These are phyloP conservation scores for Molossus molossus DNA, from an alignment of 2,797 vertebrate species.

Conservation along the genomic window DNA sequence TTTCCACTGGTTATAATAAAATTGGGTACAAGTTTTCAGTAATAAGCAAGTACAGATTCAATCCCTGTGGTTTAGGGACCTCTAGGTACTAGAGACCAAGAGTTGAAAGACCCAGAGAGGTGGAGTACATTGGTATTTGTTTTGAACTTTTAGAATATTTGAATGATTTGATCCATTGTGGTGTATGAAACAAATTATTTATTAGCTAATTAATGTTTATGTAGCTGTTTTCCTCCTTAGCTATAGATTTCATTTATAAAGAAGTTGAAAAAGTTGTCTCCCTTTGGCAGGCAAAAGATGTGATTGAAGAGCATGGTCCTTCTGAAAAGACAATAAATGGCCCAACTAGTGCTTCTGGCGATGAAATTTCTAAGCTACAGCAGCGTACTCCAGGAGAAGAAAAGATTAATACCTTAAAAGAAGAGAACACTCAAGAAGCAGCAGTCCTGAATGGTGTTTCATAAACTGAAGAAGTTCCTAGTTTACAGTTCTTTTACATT, in stretches of 20 bases:
- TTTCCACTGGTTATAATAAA: constrained; percentile 62
- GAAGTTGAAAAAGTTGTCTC: constrained; percentile 76
- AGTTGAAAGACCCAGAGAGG: constrained; percentile 54
- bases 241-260: constrained; percentile 80
- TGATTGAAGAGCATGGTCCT: constrained; percentile 95
- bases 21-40: constrained; percentile 36
- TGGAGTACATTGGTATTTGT: constrained; percentile 40
- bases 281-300: constrained; percentile 92
- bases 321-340: constrained; percentile 93
- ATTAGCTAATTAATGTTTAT: constrained; percentile 73
- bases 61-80: constrained; percentile 48
- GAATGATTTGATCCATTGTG: constrained; percentile 59
- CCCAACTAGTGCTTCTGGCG: constrained; percentile 90
- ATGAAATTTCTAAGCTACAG: constrained; percentile 90
- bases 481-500: constrained; percentile 95
- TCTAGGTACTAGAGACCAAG: constrained; percentile 41
- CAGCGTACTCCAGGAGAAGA: constrained; percentile 92
- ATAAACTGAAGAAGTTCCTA: constrained; percentile 93
- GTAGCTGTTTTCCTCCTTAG: constrained; percentile 79
- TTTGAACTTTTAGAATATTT: constrained; percentile 53
- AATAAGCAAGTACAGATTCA: constrained; percentile 48
- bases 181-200: constrained; percentile 23
- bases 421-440: constrained; percentile 92
- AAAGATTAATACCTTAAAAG: constrained; percentile 91
- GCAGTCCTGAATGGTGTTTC: constrained; percentile 97